A percentile compares a stretch with the other conserved stretches of the same genome.
Evolutionary conservation across 2,888 invertebrate genomes (phyloP).

Genomic region (Drosophila heteroneura): DNA sequence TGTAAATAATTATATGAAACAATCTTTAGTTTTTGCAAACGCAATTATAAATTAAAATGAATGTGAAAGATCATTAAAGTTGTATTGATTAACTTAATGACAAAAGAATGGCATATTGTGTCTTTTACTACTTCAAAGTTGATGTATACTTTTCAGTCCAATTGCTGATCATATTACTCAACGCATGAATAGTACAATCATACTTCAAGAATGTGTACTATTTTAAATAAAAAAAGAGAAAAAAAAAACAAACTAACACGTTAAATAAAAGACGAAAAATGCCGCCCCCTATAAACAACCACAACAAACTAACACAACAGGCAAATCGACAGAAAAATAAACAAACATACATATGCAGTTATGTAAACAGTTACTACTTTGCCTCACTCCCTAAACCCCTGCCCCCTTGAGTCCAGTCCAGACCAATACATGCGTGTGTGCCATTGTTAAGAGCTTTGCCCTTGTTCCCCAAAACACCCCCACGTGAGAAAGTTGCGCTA

Average conservation of each 20-base stretch:
- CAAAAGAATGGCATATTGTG: neutral
- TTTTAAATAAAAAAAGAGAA: constrained; percentile 7
- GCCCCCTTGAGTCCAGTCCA: neutral
- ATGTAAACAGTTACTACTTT: constrained; percentile 12
- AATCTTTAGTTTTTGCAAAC: neutral
- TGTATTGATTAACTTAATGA: neutral
- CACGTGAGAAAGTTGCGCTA: constrained; percentile 14
- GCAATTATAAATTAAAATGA: neutral
- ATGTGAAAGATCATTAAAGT: neutral
- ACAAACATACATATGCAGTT: constrained; percentile 27
- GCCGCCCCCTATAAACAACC: constrained; percentile 1
- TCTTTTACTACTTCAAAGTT: constrained; percentile 1
- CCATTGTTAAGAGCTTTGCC: constrained; percentile 33
- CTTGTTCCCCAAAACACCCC: neutral
- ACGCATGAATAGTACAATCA: constrained; percentile 60
- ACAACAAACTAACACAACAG: constrained; percentile 19
- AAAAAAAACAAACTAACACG: neutral
- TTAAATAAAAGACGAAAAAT: constrained; percentile 18
- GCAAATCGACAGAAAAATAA: constrained; percentile 30
- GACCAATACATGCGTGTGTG: constrained; percentile 40
- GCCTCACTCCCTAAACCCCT: neutral
- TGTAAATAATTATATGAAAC: constrained; percentile 42
- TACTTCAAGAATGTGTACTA: constrained; percentile 41
- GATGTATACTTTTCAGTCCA: constrained; percentile 25
- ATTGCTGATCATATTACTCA: constrained; percentile 42